Base-by-base conservation (phyloP, 2,113 vertebrate genomes). In the Mugil cephalus region DNA sequence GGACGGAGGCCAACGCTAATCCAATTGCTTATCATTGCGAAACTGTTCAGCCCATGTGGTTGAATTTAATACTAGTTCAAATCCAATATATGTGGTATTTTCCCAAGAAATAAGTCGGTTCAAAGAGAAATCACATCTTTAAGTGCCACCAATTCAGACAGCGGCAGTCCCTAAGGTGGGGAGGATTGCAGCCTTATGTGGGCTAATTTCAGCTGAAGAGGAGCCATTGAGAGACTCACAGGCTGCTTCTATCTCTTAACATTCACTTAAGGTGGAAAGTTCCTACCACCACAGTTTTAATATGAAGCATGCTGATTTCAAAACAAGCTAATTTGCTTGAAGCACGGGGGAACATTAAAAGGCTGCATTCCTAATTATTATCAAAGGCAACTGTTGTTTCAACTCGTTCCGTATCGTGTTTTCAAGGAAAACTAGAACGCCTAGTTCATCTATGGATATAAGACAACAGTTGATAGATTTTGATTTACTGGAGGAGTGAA, bases 51-150 rank as follows among this genome's bases (percentile, higher is more conserved):
- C 52, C 55, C 77, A 81, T 82, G 85, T 82, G 81, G 70, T 74
- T 70, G 66, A 69, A 84, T 87, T 81, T 79, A 79, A 88, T 74
- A 74, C 63, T 19, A 38, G 67, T 53, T 77, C 38, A 83, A 90
- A 89, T 88, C 55, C 55, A 85, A 83, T 83, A 86, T 50, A 71
- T 59, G 51, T 62, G 79, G 80, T 83, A 90, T 91, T 89, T 89
- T 89, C 73, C 87, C 83, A 88, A 90, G 78, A 76, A 86, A 89
- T 89, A 69, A 87, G 64, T 67, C 47, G 56, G 48, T 89, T 88
- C 52, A 82, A 88, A 86, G 70, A 24, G 13, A 79, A 87, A 73
- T 77, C 63, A 64, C 45, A 13, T 74, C 55, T 86, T 53, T 43
- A 70, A 80, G 77, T 80, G 75, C 56, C 46, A 79, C 10, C 53